Base-by-base conservation (phyloP, 2,797 vertebrate species). In the Pelodytes ibericus region DNA sequence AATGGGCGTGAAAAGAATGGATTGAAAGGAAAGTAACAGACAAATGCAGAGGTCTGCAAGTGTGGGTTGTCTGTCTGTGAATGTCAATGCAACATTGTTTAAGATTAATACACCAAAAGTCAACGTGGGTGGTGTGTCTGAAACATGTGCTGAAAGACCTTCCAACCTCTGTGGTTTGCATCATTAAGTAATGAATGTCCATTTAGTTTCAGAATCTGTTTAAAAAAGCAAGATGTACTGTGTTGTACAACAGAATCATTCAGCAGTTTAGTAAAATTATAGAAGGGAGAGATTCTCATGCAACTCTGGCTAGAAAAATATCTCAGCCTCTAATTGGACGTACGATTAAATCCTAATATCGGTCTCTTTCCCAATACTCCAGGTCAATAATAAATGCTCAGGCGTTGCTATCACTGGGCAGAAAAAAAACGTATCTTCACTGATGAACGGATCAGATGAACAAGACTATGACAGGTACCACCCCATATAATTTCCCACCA, bases 61-160 rank as follows among this genome's bases (percentile, higher is more conserved):
- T 59, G 68, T 64, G 68, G 67, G 51, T 13, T 71, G 11, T 39
- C 29, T 44, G 36, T 71, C 30, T 29, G 58, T 71, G 53, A 71
- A 77, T 71, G 31, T 25, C 6, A 76, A 76, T 61, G 58, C 60
- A 76, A 69, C 66, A 56, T 70, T 76, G 74, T 70, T 41, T 49
- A 29, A 20, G 58, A 76, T 63, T 66, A 63, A 76, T 70, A 56
- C 20, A 53, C 58, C 41, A 63, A 44, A 39, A 13, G 20, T 30
- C 75, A 66, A 49, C 18, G 61, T 77, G 75, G 75, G 75, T 77
- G 75, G 62, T 65, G 29, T 16, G 30, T 25, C 15, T 47, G 44
- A 71, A 47, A 65, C 67, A 77, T 58, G 67, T 65, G 75, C 27
- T 58, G 20, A 18, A 56, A 33, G 74, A 63, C 65, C 58, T 75